Percentiles rank a stretch among this genome's conserved stretches.
Conservation (phyloP, 2,888 invertebrate genomes). For the Caenorhabditis sp. region DNA sequence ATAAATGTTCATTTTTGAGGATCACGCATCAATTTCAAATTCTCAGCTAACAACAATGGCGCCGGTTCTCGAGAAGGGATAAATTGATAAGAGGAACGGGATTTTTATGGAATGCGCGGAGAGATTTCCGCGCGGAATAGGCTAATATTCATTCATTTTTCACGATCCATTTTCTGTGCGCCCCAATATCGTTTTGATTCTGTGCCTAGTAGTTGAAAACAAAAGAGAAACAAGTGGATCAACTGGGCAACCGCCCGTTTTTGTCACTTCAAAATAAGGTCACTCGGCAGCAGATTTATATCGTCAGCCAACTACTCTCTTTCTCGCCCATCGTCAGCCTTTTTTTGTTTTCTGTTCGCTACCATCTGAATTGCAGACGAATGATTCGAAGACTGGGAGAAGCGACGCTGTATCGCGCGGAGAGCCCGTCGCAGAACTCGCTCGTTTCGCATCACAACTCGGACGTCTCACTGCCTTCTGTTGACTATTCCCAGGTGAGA, state of each 20-base stretch:
- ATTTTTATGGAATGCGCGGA: constrained; percentile 38
- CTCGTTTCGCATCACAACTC: constrained; percentile 33
- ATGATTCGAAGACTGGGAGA: constrained; percentile 59
- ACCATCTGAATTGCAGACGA: no score
- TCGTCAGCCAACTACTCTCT: not conserved
- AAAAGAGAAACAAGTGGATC: constrained; percentile 2
- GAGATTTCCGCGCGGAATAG: not conserved
- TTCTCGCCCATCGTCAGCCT: not conserved
- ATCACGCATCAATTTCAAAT: constrained; percentile 15
- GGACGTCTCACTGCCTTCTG: constrained; percentile 50
- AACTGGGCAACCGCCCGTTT: constrained; percentile 1
- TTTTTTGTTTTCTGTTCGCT: not conserved
- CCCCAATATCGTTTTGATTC: not conserved
- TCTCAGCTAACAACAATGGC: constrained; percentile 16
- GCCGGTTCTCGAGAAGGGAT: constrained; percentile 5
- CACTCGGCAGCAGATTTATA: constrained; percentile 31
- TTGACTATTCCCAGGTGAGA: constrained; percentile 46
- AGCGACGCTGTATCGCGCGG: constrained; percentile 45
- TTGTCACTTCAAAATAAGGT: constrained; percentile 39
- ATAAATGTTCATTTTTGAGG: not conserved
- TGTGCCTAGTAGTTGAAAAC: not conserved
- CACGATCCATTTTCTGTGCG: not conserved
- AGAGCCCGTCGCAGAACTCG: constrained; percentile 51
- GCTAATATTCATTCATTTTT: not conserved
- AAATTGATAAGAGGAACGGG: constrained; percentile 46